phyloP scores from a whole-genome alignment of 1,140 invertebrate species.

The Druon quercuslanigerum region DNA sequence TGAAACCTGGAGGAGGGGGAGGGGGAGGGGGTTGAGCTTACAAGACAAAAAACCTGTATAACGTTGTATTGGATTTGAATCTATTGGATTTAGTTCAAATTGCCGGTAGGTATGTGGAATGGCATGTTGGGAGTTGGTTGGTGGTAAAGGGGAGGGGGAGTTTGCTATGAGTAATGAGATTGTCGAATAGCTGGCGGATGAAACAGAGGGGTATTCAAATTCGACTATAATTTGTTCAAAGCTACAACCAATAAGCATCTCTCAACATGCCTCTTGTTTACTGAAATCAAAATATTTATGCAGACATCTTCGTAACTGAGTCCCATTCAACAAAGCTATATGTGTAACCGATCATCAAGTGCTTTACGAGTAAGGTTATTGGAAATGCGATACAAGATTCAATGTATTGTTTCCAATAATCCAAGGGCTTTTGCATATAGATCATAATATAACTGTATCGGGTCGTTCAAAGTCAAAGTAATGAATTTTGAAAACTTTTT shows the following conservation, averaged over 20 bases:
- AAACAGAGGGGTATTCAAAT: constrained; percentile 8
- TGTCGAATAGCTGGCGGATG: background rate
- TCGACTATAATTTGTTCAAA: constrained; percentile 21
- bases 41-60: background rate
- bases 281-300: background rate
- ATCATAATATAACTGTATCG: no score
- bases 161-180: constrained; percentile 30
- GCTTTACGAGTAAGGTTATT: no score
- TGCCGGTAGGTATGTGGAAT: constrained; percentile 20
- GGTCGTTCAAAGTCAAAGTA: no score
- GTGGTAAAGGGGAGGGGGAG: background rate
- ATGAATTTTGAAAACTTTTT: no score
- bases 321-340: background rate
- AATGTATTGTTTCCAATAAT: no score
- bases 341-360: background rate
- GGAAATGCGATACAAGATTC: background rate
- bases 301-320: background rate
- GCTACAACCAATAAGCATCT: background rate
- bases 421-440: no score
- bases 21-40: no score
- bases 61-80: background rate
- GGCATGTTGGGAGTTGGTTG: constrained; percentile 1
- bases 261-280: constrained; percentile 12
- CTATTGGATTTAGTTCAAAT: constrained; percentile 19
- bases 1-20: no score